These are phyloP conservation scores for Bucorvus abyssinicus DNA, from an alignment of 2,797 vertebrate species.

Conservation along the genomic window DNA sequence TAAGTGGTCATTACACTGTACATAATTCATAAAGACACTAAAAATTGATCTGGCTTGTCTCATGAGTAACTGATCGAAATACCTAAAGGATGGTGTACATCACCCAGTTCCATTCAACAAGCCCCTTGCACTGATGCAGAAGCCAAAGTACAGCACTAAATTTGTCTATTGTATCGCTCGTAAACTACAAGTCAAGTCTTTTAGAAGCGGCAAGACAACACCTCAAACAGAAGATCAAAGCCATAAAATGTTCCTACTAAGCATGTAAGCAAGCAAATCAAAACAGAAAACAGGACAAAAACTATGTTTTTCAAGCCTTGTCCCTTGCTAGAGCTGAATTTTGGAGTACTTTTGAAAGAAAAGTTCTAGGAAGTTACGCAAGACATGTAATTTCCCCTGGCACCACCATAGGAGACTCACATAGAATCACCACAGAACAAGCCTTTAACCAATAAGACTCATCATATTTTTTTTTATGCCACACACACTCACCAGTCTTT, in stretches of 20 bases:
- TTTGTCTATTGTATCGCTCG: neutral
- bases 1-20: neutral
- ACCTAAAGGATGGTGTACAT: neutral
- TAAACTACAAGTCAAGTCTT: neutral
- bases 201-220: neutral
- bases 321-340: neutral
- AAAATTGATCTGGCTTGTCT: slow-evolving; percentile 13
- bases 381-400: neutral
- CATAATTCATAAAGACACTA: slow-evolving; percentile 2
- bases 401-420: neutral
- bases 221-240: neutral
- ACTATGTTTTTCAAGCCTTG: accelerated
- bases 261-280: neutral
- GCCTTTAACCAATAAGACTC: neutral
- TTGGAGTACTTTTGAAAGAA: neutral
- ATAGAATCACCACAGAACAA: neutral
- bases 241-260: neutral
- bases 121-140: neutral
- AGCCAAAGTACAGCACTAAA: neutral
- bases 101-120: neutral
- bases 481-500: slow-evolving; percentile 92
- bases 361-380: neutral
- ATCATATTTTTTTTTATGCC: neutral
- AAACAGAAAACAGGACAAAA: neutral
- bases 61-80: neutral